phyloP scores from a whole-genome alignment of 2,797 vertebrate species.

The Menidia menidia region DNA sequence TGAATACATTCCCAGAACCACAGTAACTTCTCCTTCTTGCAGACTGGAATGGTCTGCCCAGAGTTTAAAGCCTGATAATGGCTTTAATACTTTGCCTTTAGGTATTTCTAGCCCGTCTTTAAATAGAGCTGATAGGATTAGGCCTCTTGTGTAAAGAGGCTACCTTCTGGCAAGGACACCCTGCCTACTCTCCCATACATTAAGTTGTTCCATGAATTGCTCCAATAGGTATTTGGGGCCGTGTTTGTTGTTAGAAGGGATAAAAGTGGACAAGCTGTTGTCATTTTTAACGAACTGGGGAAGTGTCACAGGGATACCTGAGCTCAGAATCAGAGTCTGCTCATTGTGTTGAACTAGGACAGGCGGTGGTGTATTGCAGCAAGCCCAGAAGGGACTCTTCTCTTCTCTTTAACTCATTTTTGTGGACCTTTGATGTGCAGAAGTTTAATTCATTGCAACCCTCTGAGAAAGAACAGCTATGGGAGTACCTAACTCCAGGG shows the following conservation, averaged over 20 bases:
- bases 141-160: constrained; percentile 64
- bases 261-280: constrained; percentile 34
- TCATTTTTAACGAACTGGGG: constrained; percentile 42
- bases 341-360: constrained; percentile 12
- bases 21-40: constrained; percentile 21
- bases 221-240: constrained; percentile 41
- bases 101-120: constrained; percentile 73
- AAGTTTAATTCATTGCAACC: constrained; percentile 30
- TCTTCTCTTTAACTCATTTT: constrained; percentile 28
- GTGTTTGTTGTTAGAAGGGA: constrained; percentile 45
- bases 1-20: constrained; percentile 13
- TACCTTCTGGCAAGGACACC: constrained; percentile 44
- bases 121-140: constrained; percentile 83
- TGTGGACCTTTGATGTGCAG: constrained; percentile 43
- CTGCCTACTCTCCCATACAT: constrained; percentile 13
- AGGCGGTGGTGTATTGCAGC: constrained; percentile 25
- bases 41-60: constrained; percentile 34
- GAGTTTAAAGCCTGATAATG: constrained; percentile 71
- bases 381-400: constrained; percentile 4
- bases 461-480: constrained; percentile 55
- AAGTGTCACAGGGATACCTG: constrained; percentile 29
- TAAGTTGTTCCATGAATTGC: constrained; percentile 49
- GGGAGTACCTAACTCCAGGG: constrained; percentile 84
- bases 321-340: constrained; percentile 5
- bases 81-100: constrained; percentile 61